Percentiles rank a stretch among this genome's conserved stretches.
Conservation (phyloP, 1,140 invertebrate species). For the Luehdorfia chinensis region DNA sequence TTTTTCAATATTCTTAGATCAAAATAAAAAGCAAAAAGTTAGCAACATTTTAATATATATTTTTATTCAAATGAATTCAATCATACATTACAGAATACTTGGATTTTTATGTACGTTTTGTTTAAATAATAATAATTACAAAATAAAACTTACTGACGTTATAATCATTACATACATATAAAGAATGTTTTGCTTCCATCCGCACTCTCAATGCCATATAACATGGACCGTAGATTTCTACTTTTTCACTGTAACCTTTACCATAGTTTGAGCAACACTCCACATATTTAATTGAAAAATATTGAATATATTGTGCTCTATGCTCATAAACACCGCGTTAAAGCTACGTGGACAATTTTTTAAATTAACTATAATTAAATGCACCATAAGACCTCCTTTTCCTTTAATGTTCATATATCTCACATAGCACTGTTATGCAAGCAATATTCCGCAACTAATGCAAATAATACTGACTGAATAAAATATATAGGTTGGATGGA, state of each 20-base stretch:
- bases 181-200: constrained; percentile 54
- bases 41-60: constrained; percentile 77
- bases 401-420: constrained; percentile 35
- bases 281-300: constrained; percentile 49
- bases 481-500: constrained; percentile 30
- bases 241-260: constrained; percentile 28
- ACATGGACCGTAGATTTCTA: constrained; percentile 53
- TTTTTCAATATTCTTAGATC: too few species aligned
- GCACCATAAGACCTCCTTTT: constrained; percentile 58
- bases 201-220: constrained; percentile 55
- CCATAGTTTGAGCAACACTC: constrained; percentile 60
- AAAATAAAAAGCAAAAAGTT: constrained; percentile 58
- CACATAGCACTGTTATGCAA: constrained; percentile 50
- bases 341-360: constrained; percentile 70
- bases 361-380: constrained; percentile 73
- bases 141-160: constrained; percentile 68
- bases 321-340: constrained; percentile 59
- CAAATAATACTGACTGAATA: constrained; percentile 35
- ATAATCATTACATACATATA: constrained; percentile 64
- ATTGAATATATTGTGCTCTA: constrained; percentile 65
- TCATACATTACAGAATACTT: constrained; percentile 73
- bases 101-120: constrained; percentile 63
- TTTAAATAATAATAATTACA: constrained; percentile 73
- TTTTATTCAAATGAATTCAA: constrained; percentile 76
- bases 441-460: constrained; percentile 52